Percentiles rank a stretch among this genome's conserved stretches.
These are phyloP conservation scores for Odontomachus brunneus DNA, from an alignment of 1,140 invertebrate genomes.

Conservation along the genomic window DNA sequence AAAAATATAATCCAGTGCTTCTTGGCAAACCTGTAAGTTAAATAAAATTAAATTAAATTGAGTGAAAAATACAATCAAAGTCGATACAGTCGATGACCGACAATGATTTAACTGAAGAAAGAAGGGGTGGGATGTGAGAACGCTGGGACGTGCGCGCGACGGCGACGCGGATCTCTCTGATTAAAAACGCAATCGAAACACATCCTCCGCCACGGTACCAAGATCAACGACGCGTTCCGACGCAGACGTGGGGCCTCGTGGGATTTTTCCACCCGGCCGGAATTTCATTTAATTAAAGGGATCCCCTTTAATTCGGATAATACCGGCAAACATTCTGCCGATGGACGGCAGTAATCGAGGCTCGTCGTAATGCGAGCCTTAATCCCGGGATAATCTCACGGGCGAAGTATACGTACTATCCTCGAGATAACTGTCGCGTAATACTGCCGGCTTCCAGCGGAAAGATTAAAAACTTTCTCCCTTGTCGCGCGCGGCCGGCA, in stretches of 20 bases:
- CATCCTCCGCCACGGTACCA: not conserved
- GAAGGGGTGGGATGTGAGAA: no score
- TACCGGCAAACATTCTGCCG: slow-evolving; percentile 58
- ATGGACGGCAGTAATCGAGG: slow-evolving; percentile 59
- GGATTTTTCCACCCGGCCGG: slow-evolving; percentile 27
- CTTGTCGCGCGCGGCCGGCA: not conserved
- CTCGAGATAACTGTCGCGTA: slow-evolving; percentile 51
- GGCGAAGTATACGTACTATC: slow-evolving; percentile 20
- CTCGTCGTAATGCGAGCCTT: slow-evolving; percentile 50
- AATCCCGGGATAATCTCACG: slow-evolving; percentile 55
- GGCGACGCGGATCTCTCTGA: no score
- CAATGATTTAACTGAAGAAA: no score
- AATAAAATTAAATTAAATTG: no score
- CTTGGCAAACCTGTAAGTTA: no score
- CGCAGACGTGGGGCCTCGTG: not conserved
- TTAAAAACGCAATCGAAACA: no score
- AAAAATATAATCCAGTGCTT: no score
- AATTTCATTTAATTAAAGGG: slow-evolving; percentile 64
- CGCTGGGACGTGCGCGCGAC: no score
- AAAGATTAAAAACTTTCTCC: slow-evolving; percentile 54
- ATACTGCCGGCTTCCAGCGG: slow-evolving; percentile 13
- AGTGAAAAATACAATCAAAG: no score
- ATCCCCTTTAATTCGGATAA: slow-evolving; percentile 50
- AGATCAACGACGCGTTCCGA: slow-evolving; percentile 17
- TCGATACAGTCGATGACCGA: no score